phyloP scores from a whole-genome alignment of 2,113 vertebrate species.

The Labeo rohita region DNA sequence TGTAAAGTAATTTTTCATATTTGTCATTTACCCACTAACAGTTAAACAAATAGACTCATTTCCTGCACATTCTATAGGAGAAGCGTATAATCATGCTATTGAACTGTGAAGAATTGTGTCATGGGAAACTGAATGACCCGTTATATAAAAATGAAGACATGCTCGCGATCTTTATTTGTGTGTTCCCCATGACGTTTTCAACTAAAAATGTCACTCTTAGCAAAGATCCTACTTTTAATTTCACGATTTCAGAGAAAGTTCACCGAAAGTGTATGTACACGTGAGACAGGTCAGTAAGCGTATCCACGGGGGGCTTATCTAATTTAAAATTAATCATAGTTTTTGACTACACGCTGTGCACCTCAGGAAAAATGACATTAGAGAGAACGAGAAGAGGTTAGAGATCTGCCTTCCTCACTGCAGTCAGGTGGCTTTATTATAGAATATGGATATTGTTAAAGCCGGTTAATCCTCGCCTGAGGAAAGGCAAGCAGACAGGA shows the following conservation, averaged over 20 bases:
- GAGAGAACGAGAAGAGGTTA: slow-evolving; percentile 36
- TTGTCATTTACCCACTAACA: neutral
- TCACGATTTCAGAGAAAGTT: slow-evolving; percentile 34
- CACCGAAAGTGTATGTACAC: slow-evolving; percentile 22
- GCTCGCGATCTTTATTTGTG: neutral
- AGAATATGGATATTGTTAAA: slow-evolving; percentile 56
- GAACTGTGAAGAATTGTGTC: neutral
- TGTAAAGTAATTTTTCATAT: neutral
- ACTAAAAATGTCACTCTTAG: slow-evolving; percentile 13
- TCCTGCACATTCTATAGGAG: neutral
- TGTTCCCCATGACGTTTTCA: neutral
- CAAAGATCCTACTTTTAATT: slow-evolving; percentile 49
- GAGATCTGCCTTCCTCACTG: slow-evolving; percentile 33
- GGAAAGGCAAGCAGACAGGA: slow-evolving; percentile 38
- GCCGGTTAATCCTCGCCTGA: slow-evolving; percentile 49
- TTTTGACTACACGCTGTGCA: slow-evolving; percentile 39
- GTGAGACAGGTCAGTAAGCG: slow-evolving; percentile 44
- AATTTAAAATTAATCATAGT: slow-evolving; percentile 55
- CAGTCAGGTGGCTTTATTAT: slow-evolving; percentile 53
- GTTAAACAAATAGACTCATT: slow-evolving; percentile 2
- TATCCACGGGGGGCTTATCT: slow-evolving; percentile 43
- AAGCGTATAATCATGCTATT: neutral
- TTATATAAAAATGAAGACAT: slow-evolving; percentile 6
- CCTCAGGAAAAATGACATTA: slow-evolving; percentile 45
- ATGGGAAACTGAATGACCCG: neutral